Evolutionary conservation across 2,113 vertebrate genomes (phyloP).

Genomic region (Zingel zingel): DNA sequence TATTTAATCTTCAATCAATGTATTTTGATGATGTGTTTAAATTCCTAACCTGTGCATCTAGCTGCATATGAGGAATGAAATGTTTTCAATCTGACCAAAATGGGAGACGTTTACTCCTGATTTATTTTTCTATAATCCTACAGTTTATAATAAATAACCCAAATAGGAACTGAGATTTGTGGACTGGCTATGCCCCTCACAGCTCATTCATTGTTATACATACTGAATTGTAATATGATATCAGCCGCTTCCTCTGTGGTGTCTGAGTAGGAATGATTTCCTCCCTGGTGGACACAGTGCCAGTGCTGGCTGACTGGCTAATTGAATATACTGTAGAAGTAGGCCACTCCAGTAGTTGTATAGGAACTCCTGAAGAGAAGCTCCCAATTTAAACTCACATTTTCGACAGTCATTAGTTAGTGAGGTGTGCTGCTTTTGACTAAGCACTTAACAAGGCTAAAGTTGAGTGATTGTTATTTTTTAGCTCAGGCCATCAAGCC

Average conservation of each 20-base stretch:
- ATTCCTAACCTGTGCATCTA: not conserved
- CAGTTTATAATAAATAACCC: not conserved
- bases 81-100: not conserved
- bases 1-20: not conserved
- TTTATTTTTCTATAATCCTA: not conserved
- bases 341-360: constrained; percentile 29
- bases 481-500: not conserved
- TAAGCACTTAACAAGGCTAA: not conserved
- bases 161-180: not conserved
- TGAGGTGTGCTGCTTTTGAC: constrained; percentile 11
- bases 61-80: not conserved
- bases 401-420: constrained; percentile 12
- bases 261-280: constrained; percentile 58
- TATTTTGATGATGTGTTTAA: not conserved
- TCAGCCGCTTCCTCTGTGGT: constrained; percentile 57
- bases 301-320: constrained; percentile 45
- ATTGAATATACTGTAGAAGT: constrained; percentile 51
- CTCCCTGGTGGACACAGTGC: constrained; percentile 54
- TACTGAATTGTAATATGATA: constrained; percentile 62
- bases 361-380: constrained; percentile 27
- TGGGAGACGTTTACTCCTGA: not conserved
- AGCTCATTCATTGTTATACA: constrained; percentile 45
- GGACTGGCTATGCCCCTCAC: not conserved
- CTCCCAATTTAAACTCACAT: constrained; percentile 3
- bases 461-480: not conserved